These are phyloP conservation scores for Eustalomyia histrio DNA, from an alignment of 2,888 invertebrate genomes.

Conservation along the genomic window DNA sequence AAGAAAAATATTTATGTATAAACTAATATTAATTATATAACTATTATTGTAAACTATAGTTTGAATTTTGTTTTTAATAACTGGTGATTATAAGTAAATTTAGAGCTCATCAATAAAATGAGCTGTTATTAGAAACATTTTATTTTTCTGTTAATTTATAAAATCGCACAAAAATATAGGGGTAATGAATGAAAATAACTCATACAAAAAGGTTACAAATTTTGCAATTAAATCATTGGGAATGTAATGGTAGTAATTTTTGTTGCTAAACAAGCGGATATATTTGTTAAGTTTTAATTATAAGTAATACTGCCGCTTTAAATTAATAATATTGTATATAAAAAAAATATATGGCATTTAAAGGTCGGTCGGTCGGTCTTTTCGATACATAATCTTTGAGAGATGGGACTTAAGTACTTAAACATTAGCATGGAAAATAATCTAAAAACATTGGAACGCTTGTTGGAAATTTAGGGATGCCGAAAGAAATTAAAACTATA, in stretches of 20 bases:
- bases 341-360: constrained; percentile 40
- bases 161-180: constrained; percentile 28
- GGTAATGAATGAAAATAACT: constrained; percentile 11
- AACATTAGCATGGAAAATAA: constrained; percentile 14
- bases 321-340: constrained; percentile 30
- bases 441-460: constrained; percentile 6
- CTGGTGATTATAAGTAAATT: constrained; percentile 46
- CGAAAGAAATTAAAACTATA: constrained; percentile 29
- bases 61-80: constrained; percentile 11
- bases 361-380: constrained; percentile 19
- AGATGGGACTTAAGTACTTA: constrained; percentile 52
- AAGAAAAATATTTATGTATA: constrained; percentile 31
- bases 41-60: constrained; percentile 24
- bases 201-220: constrained; percentile 5
- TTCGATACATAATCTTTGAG: constrained; percentile 31
- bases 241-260: constrained; percentile 47
- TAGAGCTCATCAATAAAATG: constrained; percentile 64
- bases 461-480: background rate
- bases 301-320: constrained; percentile 74
- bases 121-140: constrained; percentile 46
- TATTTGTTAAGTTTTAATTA: constrained; percentile 28
- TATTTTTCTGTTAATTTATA: constrained; percentile 27
- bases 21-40: constrained; percentile 29
- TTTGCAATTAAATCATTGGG: constrained; percentile 43
- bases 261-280: constrained; percentile 28